Percentiles rank a stretch among this genome's conserved stretches.
These are phyloP conservation scores for Nothoprocta pentlandii DNA, from an alignment of 2,113 vertebrate species.

Conservation along the genomic window DNA sequence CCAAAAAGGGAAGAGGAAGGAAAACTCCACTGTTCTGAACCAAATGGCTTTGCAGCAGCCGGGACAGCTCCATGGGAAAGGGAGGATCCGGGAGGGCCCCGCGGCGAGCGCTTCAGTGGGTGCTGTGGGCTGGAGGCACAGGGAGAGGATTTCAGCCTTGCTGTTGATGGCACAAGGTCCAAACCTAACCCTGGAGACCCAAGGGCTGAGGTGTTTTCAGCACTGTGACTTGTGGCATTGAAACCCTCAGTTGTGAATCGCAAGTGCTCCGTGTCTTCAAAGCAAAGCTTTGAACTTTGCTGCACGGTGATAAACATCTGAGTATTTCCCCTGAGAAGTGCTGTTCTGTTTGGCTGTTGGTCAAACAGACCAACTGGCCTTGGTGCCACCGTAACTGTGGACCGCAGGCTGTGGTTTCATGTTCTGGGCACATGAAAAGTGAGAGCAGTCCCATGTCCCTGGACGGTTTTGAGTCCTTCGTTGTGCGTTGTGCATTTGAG, in stretches of 20 bases:
- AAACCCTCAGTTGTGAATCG: background rate
- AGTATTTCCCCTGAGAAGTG: no score
- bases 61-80: background rate
- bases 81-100: no score
- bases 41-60: background rate
- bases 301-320: no score
- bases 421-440: background rate
- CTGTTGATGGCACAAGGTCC: accelerated
- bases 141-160: background rate
- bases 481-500: no score
- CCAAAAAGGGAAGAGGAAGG: background rate
- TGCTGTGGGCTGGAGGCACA: background rate
- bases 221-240: background rate
- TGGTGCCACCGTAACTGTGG: background rate
- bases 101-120: background rate
- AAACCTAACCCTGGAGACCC: background rate
- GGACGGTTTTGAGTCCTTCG: background rate
- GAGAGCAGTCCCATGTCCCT: no score
- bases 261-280: no score
- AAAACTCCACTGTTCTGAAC: background rate
- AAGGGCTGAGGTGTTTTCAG: background rate
- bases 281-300: no score
- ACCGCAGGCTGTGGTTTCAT: background rate
- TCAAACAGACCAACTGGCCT: no score
- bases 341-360: no score